Evolutionary conservation across 2,113 vertebrate genomes (phyloP).

Genomic region (Campylomormyrus tamandua): DNA sequence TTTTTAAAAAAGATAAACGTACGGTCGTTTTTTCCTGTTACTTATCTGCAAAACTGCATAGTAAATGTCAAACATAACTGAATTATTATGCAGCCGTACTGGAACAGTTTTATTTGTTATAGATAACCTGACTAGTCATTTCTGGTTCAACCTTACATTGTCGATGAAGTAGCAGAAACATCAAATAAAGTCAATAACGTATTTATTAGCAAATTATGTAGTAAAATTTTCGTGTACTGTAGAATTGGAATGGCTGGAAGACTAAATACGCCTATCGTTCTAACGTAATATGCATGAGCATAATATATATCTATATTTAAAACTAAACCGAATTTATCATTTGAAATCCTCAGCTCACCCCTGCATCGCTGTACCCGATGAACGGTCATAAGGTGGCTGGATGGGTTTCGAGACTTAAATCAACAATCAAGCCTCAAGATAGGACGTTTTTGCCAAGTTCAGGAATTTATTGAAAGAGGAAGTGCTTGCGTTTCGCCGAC

Average conservation of each 20-base stretch:
- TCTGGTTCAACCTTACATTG: background rate
- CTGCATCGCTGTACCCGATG: background rate
- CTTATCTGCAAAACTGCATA: background rate
- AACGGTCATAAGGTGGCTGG: background rate
- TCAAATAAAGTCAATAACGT: background rate
- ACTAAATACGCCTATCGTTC: background rate
- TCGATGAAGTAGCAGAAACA: background rate
- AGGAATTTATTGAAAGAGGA: background rate
- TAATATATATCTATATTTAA: background rate
- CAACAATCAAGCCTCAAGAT: background rate
- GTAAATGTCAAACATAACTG: background rate
- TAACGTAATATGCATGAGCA: background rate
- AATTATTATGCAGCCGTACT: background rate
- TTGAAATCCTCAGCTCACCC: background rate
- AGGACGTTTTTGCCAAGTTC: background rate
- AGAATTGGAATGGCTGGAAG: background rate
- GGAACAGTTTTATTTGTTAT: background rate
- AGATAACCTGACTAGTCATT: background rate
- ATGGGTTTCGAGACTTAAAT: background rate
- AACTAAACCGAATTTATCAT: background rate
- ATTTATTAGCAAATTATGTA: background rate
- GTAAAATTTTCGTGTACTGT: background rate
- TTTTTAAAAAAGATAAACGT: background rate
- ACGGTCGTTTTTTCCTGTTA: background rate
- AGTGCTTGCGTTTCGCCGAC: background rate